Conservation (phyloP, 2,113 vertebrate genomes). For the Myiozetetes cayanensis region DNA sequence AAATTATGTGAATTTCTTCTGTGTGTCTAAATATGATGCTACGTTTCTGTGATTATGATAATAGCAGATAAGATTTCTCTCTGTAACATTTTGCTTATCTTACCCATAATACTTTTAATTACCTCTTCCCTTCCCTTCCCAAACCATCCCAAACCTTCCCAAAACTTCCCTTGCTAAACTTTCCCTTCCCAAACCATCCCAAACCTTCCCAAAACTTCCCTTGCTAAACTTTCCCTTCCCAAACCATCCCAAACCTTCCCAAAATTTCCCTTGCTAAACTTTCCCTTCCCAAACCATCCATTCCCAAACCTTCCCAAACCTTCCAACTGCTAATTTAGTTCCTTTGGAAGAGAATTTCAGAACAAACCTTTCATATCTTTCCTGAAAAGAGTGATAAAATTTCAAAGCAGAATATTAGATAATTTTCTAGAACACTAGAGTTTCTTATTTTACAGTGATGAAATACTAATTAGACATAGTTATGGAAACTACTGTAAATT, state of each 20-base stretch:
- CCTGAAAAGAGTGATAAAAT: background rate
- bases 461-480: background rate
- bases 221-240: too few relatives aligned
- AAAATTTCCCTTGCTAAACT: too few relatives aligned
- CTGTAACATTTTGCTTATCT: background rate
- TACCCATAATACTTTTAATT: background rate
- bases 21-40: background rate
- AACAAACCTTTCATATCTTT: background rate
- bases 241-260: too few relatives aligned
- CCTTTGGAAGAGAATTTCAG: background rate
- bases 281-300: too few relatives aligned
- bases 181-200: too few relatives aligned
- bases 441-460: background rate
- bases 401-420: background rate
- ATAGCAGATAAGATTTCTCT: background rate
- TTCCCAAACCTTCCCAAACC: too few relatives aligned
- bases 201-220: too few relatives aligned
- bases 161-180: too few relatives aligned
- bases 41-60: background rate
- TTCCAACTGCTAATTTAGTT: background rate
- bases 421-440: background rate
- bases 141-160: too few relatives aligned
- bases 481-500: background rate
- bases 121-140: too few relatives aligned
- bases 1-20: background rate